Percentiles rank a stretch among this genome's conserved stretches.
Evolutionary conservation across 2,888 invertebrate genomes (phyloP).

Genomic region (Venusia cambrica): DNA sequence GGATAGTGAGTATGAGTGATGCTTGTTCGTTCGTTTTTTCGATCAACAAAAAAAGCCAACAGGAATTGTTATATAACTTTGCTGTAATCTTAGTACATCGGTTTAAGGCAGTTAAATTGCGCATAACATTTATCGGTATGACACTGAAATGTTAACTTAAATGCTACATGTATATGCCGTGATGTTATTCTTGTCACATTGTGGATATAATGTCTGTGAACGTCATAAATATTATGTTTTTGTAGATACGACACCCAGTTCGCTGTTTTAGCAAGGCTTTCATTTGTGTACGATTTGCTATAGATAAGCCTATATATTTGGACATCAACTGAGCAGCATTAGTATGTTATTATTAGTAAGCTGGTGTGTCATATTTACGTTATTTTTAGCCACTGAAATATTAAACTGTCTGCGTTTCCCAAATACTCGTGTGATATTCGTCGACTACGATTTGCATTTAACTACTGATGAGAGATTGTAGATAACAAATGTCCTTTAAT

Average conservation of each 20-base stretch:
- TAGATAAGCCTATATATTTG: background rate
- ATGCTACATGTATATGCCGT: slow-evolving; percentile 22
- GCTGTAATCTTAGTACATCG: slow-evolving; percentile 22
- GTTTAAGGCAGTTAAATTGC: slow-evolving; percentile 11
- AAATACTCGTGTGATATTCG: no score
- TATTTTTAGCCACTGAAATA: background rate
- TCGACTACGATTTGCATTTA: no score
- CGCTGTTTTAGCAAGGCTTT: background rate
- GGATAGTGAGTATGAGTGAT: slow-evolving; percentile 49
- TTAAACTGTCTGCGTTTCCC: no score
- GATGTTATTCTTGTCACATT: slow-evolving; percentile 24
- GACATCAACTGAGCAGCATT: no score
- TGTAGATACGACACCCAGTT: slow-evolving; percentile 29
- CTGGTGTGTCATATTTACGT: slow-evolving; percentile 18
- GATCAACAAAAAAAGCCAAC: slow-evolving; percentile 22
- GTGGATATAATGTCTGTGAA: slow-evolving; percentile 26
- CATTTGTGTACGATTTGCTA: slow-evolving; percentile 6
- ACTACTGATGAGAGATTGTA: no score
- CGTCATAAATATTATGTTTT: slow-evolving; percentile 24
- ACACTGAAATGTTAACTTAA: slow-evolving; percentile 14
- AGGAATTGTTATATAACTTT: slow-evolving; percentile 16
- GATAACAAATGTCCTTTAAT: no score
- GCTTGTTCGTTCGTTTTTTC: slow-evolving; percentile 20
- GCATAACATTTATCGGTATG: slow-evolving; percentile 21
- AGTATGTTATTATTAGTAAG: no score